phyloP scores from a whole-genome alignment of 2,113 vertebrate species.

The Syngnathus floridae region DNA sequence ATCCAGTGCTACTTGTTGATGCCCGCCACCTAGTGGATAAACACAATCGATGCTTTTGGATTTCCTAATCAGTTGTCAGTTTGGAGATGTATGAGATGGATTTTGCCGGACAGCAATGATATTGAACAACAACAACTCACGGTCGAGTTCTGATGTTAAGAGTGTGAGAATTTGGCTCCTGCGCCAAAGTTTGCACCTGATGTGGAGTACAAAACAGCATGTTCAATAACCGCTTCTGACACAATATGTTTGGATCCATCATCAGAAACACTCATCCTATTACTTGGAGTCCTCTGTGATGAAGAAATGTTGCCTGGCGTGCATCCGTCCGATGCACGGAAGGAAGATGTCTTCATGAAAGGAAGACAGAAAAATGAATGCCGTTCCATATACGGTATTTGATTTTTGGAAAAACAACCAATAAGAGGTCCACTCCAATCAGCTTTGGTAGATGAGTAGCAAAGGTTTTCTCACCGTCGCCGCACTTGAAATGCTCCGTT shows the following conservation, averaged over 20 bases:
- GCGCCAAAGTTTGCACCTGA: constrained; percentile 60
- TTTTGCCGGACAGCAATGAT: background rate
- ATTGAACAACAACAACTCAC: constrained; percentile 42
- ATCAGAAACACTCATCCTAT: background rate
- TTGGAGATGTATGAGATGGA: background rate
- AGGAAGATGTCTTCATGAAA: constrained; percentile 40
- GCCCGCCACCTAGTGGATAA: constrained; percentile 81
- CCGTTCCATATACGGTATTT: background rate
- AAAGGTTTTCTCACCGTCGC: constrained; percentile 70
- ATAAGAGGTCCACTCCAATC: background rate
- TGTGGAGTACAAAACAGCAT: background rate
- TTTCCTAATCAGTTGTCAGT: background rate
- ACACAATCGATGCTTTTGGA: no score
- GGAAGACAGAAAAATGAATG: background rate
- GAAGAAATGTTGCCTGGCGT: constrained; percentile 91
- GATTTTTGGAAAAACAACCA: background rate
- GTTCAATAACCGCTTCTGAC: background rate
- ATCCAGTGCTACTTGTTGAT: constrained; percentile 78
- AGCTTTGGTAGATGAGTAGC: background rate
- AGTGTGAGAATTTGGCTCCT: constrained; percentile 27
- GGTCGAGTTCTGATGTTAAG: constrained; percentile 44
- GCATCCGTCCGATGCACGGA: constrained; percentile 68
- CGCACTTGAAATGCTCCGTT: constrained; percentile 73
- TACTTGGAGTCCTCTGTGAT: constrained; percentile 89
- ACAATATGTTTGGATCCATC: background rate